Base-by-base conservation (phyloP, 2,888 invertebrate genomes). In the Lordiphosa fenestrarum region DNA sequence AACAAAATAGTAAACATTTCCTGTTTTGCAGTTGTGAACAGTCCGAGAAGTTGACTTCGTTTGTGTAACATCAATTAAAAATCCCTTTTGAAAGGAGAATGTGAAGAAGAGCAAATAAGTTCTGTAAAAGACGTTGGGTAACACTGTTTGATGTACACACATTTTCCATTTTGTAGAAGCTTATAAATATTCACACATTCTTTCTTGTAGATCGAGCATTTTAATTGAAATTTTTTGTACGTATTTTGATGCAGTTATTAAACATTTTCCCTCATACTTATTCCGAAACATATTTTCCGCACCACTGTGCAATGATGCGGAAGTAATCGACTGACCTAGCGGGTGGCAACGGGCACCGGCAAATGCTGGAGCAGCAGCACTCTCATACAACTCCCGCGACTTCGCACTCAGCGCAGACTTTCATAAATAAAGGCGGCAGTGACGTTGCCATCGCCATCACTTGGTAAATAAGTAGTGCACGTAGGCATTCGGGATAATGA, bases 401-500 rank as follows among this genome's bases (percentile, higher is more conserved):
- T 69, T 59, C 40, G 59, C 65, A 64, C 58, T 58, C 58, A 33
- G 42, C 56, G 64, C 56, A 51, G 49, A 56, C 38, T 52, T 36
- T 53, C 81, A 77, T 84, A 84, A 76, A 84, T 77, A 77, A 77
- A 63, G 63, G 57, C 61, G 67, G 41, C 38, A 41, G 47, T 37
- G 41, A 50, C 46, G 62, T 56, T 39, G 63, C 63, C 36, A 48
- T 44, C 30, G 60, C 75, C 80, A 74, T 73, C 84, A 69, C 78
- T 77, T 82, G 74, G 78, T 77, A 77, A 77, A 77, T 77, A 77
- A 77, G 77, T 77, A 77, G 77, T 77, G 77, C 84, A 84, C 83
- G 77, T 77, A 77, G 83, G 82, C 78, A 77, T 77, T 78, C 71
- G 72, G 84, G 64, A 84, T 77, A 77, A 77, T 77, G 74, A 84